These are phyloP conservation scores for Cepaea nemoralis DNA, from an alignment of 1,140 invertebrate genomes.

Conservation along the genomic window DNA sequence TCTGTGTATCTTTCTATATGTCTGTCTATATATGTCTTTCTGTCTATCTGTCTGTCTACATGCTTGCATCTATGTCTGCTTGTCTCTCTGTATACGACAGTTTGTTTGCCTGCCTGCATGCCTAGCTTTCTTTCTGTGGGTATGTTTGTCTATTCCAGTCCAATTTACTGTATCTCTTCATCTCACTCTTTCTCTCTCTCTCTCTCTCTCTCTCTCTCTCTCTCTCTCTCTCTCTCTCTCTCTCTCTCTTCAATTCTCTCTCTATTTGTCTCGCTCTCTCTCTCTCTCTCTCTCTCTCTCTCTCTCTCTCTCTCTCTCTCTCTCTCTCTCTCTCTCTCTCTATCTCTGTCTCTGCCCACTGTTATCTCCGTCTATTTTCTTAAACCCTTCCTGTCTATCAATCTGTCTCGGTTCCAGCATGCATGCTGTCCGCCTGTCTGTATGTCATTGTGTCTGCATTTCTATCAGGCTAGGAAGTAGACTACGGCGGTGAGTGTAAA, in stretches of 20 bases:
- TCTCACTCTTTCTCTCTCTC: background rate
- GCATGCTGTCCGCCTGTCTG: no score
- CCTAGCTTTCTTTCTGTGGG: background rate
- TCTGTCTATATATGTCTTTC: constrained; percentile 17
- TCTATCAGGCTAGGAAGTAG: no score
- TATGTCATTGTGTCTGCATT: no score
- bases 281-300: constrained; percentile 14
- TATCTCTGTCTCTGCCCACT: constrained; percentile 18
- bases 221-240: no score
- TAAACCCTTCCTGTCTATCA: no score
- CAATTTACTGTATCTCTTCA: background rate
- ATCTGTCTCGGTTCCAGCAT: no score
- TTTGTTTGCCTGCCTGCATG: background rate
- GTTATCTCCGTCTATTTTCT: no score
- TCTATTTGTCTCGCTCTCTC: background rate
- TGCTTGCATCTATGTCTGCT: constrained; percentile 1
- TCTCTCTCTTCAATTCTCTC: no score
- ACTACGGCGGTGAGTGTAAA: no score
- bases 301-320: background rate
- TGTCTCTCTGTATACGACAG: constrained; percentile 6
- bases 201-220: constrained; percentile 1
- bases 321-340: no score
- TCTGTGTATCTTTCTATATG: background rate
- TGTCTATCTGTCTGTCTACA: constrained; percentile 5
- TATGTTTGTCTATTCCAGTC: background rate